phyloP scores from a whole-genome alignment of 2,113 vertebrate species.

The Petaurus breviceps region DNA sequence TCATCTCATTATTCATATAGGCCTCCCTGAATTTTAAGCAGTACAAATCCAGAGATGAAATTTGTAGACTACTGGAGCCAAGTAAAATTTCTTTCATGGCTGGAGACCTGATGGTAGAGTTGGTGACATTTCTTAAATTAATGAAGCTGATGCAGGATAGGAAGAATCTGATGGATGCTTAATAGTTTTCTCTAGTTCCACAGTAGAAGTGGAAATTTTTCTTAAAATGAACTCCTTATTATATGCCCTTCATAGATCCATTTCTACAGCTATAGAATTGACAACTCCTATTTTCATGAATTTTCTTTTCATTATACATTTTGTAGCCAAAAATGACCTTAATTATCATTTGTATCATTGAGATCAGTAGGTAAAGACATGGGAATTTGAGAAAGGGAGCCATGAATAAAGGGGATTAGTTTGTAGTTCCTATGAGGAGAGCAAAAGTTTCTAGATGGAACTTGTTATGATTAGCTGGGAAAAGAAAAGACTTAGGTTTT shows the following conservation, averaged over 20 bases:
- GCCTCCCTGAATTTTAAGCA: constrained; percentile 71
- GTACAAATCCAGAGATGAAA: constrained; percentile 63
- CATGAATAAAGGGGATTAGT: not conserved
- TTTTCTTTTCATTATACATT: not conserved
- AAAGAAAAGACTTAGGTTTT: not conserved
- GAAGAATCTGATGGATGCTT: constrained; percentile 37
- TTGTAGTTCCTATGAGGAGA: not conserved
- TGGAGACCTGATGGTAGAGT: constrained; percentile 57
- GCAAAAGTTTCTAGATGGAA: not conserved
- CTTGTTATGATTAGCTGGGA: not conserved
- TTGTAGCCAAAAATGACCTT: not conserved
- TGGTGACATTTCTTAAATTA: constrained; percentile 70
- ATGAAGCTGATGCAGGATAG: constrained; percentile 34
- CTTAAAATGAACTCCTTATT: constrained; percentile 50
- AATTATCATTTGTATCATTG: not conserved
- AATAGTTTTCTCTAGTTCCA: constrained; percentile 54
- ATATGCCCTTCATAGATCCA: constrained; percentile 21
- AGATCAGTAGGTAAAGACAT: not conserved
- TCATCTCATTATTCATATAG: constrained; percentile 57
- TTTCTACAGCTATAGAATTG: not conserved
- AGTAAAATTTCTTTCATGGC: constrained; percentile 25
- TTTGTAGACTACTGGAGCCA: constrained; percentile 47
- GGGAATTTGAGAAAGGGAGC: not conserved
- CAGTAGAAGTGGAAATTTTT: constrained; percentile 24
- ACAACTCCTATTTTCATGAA: not conserved